These are phyloP conservation scores for Enteromius paludinosus DNA, from an alignment of 2,797 vertebrate species.

Conservation along the genomic window DNA sequence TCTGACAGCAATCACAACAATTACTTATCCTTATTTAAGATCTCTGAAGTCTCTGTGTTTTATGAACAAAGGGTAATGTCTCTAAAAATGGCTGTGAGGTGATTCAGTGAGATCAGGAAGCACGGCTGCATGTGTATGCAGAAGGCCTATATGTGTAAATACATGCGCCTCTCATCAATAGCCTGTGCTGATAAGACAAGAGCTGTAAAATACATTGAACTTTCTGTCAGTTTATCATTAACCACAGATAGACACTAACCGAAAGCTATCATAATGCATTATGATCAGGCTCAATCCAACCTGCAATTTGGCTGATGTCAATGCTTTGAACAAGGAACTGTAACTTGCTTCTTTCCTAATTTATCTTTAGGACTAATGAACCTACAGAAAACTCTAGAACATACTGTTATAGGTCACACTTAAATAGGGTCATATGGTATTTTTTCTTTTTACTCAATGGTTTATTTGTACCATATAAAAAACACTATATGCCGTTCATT, in stretches of 20 bases:
- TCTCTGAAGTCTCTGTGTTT: neutral
- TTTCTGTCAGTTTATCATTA: slow-evolving; percentile 58
- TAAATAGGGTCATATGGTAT: neutral
- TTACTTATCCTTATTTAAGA: neutral
- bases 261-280: slow-evolving; percentile 29
- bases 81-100: neutral
- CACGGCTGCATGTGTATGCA: neutral
- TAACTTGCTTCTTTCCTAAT: neutral
- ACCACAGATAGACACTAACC: slow-evolving; percentile 30
- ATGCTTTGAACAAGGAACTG: neutral
- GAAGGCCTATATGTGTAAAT: slow-evolving; percentile 16
- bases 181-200: slow-evolving; percentile 50
- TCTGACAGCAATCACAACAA: neutral
- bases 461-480: neutral
- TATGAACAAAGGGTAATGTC: neutral
- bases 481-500: neutral
- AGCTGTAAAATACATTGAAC: slow-evolving; percentile 50
- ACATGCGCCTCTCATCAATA: slow-evolving; percentile 12
- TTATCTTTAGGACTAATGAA: neutral
- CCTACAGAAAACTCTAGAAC: neutral
- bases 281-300: slow-evolving; percentile 9
- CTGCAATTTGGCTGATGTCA: neutral
- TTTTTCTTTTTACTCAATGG: neutral
- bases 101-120: neutral
- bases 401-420: neutral